A percentile compares a stretch with the other conserved stretches of the same genome.
Conservation (phyloP, 2,113 vertebrate species). For the Oreocharis arfaki region DNA sequence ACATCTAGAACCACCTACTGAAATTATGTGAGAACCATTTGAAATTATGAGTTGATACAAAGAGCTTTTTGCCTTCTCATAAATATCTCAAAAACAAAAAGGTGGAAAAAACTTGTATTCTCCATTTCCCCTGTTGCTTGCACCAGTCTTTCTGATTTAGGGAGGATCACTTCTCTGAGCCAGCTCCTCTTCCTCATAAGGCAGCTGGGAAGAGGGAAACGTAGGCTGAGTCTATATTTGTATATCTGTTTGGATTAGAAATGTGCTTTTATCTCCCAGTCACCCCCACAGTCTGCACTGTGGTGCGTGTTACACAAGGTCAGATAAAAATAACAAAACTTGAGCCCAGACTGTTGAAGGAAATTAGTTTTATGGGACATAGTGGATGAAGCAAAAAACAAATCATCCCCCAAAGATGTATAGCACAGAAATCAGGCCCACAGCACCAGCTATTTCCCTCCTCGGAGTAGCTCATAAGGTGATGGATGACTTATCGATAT, state of each 20-base stretch:
- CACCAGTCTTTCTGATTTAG: not conserved
- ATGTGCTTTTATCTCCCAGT: not conserved
- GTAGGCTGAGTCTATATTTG: conserved; percentile 4
- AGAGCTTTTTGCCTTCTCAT: not conserved
- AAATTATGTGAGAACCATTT: not conserved
- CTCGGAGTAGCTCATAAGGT: not conserved
- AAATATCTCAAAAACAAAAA: not conserved
- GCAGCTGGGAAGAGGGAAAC: conserved; percentile 5
- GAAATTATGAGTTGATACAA: not conserved
- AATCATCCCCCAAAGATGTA: not conserved
- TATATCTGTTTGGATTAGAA: not conserved
- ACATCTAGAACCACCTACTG: not conserved
- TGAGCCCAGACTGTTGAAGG: not conserved
- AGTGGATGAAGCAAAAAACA: not conserved
- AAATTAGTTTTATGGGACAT: not conserved
- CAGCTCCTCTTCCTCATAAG: conserved; percentile 3
- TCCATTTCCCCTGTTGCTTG: not conserved
- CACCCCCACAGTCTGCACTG: conserved; percentile 14
- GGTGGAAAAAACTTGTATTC: rapidly evolving
- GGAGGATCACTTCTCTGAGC: not conserved
- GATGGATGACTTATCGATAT: not conserved
- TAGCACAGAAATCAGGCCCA: not conserved
- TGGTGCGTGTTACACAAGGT: not conserved
- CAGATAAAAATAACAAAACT: conserved; percentile 22
- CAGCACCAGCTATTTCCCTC: not conserved